Conservation (phyloP, 2,797 vertebrate species). For the Xenentodon cancila region DNA sequence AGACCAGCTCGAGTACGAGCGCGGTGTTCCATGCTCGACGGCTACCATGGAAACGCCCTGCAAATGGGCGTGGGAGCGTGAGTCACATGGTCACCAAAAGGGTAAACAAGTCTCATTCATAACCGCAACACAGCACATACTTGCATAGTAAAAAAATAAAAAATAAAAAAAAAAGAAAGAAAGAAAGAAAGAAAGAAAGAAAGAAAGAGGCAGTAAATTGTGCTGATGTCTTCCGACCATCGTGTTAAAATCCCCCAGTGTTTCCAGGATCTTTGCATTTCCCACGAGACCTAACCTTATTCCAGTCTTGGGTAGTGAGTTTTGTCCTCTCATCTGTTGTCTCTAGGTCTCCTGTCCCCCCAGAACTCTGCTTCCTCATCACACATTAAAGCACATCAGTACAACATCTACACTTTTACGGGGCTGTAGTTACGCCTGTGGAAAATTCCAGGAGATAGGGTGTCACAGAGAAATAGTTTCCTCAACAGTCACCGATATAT, state of each 20-base stretch:
- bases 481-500: constrained; percentile 83
- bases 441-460: constrained; percentile 81
- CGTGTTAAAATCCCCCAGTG: background rate
- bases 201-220: constrained; percentile 19
- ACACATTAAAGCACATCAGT: constrained; percentile 44
- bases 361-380: constrained; percentile 18
- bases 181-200: constrained; percentile 13
- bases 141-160: constrained; percentile 11
- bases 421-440: constrained; percentile 65
- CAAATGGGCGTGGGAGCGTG: constrained; percentile 76
- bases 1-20: constrained; percentile 62
- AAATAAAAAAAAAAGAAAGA: constrained; percentile 23
- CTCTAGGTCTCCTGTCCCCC: constrained; percentile 3
- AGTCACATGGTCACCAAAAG: constrained; percentile 80
- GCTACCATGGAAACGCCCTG: constrained; percentile 81
- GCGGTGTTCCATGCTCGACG: constrained; percentile 66
- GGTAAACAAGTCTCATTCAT: constrained; percentile 87
- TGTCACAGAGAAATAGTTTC: constrained; percentile 84
- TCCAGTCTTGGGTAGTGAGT: background rate
- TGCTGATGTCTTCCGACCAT: constrained; percentile 18
- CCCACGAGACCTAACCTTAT: background rate
- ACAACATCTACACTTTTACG: constrained; percentile 69
- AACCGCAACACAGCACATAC: constrained; percentile 61
- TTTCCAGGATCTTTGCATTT: background rate
- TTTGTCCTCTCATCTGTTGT: constrained; percentile 14